A percentile compares a stretch with the other conserved stretches of the same genome.
Evolutionary conservation across 2,888 invertebrate species (phyloP).

Genomic region (Congeria kusceri): DNA sequence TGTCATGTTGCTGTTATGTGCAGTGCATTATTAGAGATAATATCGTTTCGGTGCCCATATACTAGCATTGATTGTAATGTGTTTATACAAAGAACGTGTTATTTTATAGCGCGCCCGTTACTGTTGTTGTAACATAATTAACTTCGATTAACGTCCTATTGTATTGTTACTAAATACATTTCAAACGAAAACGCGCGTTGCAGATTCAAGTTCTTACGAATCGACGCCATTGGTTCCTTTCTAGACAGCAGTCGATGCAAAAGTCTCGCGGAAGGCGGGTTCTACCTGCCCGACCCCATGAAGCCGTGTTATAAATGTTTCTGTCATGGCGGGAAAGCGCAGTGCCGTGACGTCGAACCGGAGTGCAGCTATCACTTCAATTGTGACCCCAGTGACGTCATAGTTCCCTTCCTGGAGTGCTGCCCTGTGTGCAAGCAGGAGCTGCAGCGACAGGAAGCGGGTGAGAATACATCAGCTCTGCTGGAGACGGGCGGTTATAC

Average conservation of each 20-base stretch:
- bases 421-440: slow-evolving; percentile 45
- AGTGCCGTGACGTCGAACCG: slow-evolving; percentile 26
- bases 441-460: slow-evolving; percentile 29
- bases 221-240: no score
- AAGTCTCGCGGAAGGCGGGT: slow-evolving; percentile 33
- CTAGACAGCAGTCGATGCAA: slow-evolving; percentile 28
- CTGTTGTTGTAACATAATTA: no score
- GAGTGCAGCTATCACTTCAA: slow-evolving; percentile 36
- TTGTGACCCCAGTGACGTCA: slow-evolving; percentile 31
- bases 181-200: no score
- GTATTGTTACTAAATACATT: no score
- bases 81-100: no score
- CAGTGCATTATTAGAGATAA: no score
- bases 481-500: slow-evolving; percentile 9
- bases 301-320: slow-evolving; percentile 56
- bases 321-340: slow-evolving; percentile 39
- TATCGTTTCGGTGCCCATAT: no score
- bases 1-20: no score
- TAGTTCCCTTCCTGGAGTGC: slow-evolving; percentile 51
- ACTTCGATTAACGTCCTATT: no score
- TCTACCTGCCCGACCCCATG: slow-evolving; percentile 38
- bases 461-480: slow-evolving; percentile 53
- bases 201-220: no score
- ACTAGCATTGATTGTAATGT: no score
- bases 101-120: no score